A percentile compares a stretch with the other conserved stretches of the same genome.
Conservation (phyloP, 2,888 invertebrate species). For the Gonocerus acuteangulatus region DNA sequence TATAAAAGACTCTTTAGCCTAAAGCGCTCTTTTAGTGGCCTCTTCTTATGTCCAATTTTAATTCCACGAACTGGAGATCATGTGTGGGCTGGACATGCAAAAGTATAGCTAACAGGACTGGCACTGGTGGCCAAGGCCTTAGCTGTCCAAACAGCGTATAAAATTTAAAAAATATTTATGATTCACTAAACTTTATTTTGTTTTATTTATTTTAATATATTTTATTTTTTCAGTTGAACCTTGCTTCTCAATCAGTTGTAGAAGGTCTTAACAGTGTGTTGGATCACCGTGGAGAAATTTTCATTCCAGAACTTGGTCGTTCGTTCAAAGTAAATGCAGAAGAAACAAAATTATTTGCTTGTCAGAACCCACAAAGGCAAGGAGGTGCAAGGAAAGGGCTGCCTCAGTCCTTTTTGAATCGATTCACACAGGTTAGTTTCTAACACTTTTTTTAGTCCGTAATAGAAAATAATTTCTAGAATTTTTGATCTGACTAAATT, state of each 20-base stretch:
- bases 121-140: too few relatives aligned
- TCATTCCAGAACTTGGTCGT: constrained; percentile 85
- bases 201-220: too few relatives aligned
- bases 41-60: too few relatives aligned
- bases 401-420: constrained; percentile 92
- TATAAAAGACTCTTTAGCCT: too few relatives aligned
- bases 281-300: constrained; percentile 94
- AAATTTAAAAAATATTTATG: too few relatives aligned
- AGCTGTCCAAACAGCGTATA: too few relatives aligned
- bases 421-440: constrained; percentile 79
- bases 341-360: constrained; percentile 85
- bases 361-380: constrained; percentile 93
- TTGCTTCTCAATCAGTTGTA: constrained; percentile 95
- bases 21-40: too few relatives aligned
- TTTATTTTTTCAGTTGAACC: constrained; percentile 64
- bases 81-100: too few relatives aligned
- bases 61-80: too few relatives aligned
- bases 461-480: background rate
- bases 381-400: constrained; percentile 93
- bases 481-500: too few relatives aligned
- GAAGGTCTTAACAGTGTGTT: constrained; percentile 98
- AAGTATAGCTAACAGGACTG: too few relatives aligned
- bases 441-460: background rate
- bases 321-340: constrained; percentile 65
- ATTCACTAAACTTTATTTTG: too few relatives aligned